A percentile compares a stretch with the other conserved stretches of the same genome.
Evolutionary conservation across 2,888 invertebrate species (phyloP).

Genomic region (Zygaena filipendulae): DNA sequence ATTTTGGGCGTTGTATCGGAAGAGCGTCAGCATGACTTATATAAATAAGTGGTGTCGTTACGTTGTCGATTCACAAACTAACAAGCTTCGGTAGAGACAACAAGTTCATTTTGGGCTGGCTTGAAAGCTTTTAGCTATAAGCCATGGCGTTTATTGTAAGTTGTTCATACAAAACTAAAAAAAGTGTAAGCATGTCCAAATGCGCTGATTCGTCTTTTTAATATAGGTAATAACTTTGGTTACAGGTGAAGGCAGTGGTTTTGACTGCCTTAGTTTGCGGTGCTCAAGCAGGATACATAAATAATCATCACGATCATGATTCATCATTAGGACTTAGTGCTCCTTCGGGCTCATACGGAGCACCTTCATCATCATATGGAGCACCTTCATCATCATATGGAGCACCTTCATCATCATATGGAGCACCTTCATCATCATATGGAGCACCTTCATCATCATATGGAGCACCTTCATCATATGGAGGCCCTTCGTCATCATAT

Average conservation of each 20-base stretch:
- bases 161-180: constrained; percentile 24
- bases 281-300: constrained; percentile 36
- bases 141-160: constrained; percentile 66
- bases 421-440: constrained; percentile 46
- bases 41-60: constrained; percentile 51
- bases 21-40: constrained; percentile 33
- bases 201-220: too few relatives aligned
- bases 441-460: constrained; percentile 44
- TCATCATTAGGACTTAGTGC: constrained; percentile 41
- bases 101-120: constrained; percentile 50
- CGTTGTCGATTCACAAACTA: constrained; percentile 48
- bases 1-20: constrained; percentile 32
- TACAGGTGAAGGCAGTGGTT: constrained; percentile 49
- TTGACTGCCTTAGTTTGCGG: constrained; percentile 42
- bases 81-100: constrained; percentile 47
- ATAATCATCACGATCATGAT: constrained; percentile 32
- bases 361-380: constrained; percentile 42
- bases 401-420: constrained; percentile 41
- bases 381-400: constrained; percentile 22
- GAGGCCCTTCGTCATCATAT: too few relatives aligned
- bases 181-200: too few relatives aligned
- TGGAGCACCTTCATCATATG: too few relatives aligned
- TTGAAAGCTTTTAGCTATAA: constrained; percentile 61
- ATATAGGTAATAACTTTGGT: too few relatives aligned
- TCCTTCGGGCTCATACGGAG: constrained; percentile 47